phyloP scores from a whole-genome alignment of 2,113 vertebrate species.

The Bombycilla garrulus region DNA sequence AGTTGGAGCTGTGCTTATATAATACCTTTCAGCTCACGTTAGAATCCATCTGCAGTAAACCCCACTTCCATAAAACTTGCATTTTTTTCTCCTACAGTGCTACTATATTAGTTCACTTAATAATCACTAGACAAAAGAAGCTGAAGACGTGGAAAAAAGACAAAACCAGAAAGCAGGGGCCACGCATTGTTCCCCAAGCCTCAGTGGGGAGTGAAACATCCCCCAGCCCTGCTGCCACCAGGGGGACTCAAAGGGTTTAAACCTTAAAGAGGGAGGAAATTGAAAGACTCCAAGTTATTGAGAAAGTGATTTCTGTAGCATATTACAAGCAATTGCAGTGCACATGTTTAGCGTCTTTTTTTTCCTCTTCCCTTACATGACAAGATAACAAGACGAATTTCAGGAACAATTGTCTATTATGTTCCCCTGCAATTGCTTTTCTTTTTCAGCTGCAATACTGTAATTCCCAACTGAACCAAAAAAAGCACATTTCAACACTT shows the following conservation, averaged over 20 bases:
- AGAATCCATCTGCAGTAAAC: not conserved
- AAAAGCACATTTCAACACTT: not conserved
- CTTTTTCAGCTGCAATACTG: not conserved
- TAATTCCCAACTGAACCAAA: not conserved
- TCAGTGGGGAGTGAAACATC: not conserved
- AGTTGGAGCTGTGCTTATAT: not conserved
- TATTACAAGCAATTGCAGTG: not conserved
- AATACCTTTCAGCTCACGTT: not conserved
- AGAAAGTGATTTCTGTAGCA: not conserved
- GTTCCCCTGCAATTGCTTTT: not conserved
- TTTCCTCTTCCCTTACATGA: not conserved
- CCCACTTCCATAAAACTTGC: not conserved
- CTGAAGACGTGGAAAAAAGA: not conserved
- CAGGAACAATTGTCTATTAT: not conserved
- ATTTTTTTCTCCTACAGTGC: not conserved
- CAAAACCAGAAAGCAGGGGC: not conserved
- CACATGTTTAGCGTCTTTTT: not conserved
- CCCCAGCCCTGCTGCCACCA: constrained; percentile 39
- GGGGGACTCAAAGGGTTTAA: constrained; percentile 50
- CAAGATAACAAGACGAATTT: not conserved
- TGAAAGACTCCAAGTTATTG: not conserved
- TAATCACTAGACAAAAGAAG: not conserved
- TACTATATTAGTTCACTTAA: not conserved
- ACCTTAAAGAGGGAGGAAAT: not conserved
- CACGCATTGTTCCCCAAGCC: not conserved